Percentiles rank a stretch among this genome's conserved stretches.
Conservation (phyloP, 2,888 invertebrate genomes). For the Zootermopsis nevadensis region DNA sequence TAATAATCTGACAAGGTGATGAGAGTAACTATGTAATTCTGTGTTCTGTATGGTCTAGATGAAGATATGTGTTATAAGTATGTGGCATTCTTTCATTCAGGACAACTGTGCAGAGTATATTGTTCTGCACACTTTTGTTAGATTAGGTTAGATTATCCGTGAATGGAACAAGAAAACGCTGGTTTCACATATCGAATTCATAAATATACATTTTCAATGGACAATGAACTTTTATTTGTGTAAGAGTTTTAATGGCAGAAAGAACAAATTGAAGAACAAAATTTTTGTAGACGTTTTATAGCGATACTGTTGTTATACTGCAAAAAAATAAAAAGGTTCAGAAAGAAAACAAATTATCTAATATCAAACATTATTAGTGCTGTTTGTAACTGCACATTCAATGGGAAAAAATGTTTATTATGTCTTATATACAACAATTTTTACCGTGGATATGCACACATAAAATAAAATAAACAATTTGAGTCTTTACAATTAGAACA, state of each 20-base stretch:
- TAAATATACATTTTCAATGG: neutral
- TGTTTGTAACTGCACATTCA: neutral
- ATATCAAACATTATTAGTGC: neutral
- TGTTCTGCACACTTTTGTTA: too few relatives aligned
- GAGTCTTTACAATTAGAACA: neutral
- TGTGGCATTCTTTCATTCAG: too few relatives aligned
- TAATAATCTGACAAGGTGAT: too few relatives aligned
- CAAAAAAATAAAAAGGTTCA: neutral
- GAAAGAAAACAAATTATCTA: neutral
- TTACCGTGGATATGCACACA: constrained; percentile 16
- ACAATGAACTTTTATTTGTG: neutral
- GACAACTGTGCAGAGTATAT: too few relatives aligned
- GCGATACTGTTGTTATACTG: neutral
- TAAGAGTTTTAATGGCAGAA: neutral
- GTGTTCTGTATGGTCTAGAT: too few relatives aligned
- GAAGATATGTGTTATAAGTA: too few relatives aligned
- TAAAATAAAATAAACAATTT: neutral
- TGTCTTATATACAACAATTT: constrained; percentile 11
- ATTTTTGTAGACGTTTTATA: neutral
- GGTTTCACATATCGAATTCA: neutral
- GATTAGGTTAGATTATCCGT: too few relatives aligned
- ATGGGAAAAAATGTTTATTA: constrained; percentile 16
- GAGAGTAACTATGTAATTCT: too few relatives aligned
- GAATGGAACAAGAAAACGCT: too few relatives aligned
- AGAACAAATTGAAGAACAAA: neutral